Conservation (phyloP, 2,113 vertebrate genomes). For the Corynorhinus townsendii region DNA sequence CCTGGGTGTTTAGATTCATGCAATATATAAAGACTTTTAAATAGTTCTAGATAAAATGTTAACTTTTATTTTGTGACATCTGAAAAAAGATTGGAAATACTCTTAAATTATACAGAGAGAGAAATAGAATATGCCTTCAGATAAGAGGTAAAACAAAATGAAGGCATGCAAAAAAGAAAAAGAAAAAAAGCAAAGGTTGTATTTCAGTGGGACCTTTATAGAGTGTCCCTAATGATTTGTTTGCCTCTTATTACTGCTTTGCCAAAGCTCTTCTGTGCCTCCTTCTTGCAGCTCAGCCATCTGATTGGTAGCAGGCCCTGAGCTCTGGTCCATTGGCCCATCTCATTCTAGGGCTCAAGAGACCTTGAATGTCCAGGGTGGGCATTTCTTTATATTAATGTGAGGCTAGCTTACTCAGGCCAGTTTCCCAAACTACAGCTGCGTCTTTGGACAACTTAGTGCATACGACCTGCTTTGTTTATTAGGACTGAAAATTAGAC, state of each 20-base stretch:
- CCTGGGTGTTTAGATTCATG: constrained; percentile 6
- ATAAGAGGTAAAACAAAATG: background rate
- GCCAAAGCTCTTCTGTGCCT: background rate
- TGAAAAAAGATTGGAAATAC: background rate
- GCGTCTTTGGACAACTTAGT: background rate
- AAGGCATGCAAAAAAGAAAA: background rate
- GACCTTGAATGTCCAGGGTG: background rate
- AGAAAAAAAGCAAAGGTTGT: background rate
- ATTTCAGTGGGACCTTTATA: background rate
- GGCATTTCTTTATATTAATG: background rate
- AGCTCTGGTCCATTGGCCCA: background rate
- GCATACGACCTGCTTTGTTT: constrained; percentile 20
- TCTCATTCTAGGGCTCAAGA: background rate
- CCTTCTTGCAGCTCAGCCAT: background rate
- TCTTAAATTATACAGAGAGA: background rate
- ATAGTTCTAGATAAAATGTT: constrained; percentile 23
- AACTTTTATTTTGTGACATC: constrained; percentile 4
- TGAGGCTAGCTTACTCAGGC: background rate
- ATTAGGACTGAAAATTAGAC: constrained; percentile 16
- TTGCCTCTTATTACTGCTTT: background rate
- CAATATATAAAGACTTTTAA: constrained; percentile 8
- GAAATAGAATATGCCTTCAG: background rate
- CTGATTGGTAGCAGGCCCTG: background rate
- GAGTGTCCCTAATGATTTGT: background rate
- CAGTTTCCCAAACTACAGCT: background rate